Conservation (phyloP, 2,113 vertebrate genomes). For the Pionites leucogaster region DNA sequence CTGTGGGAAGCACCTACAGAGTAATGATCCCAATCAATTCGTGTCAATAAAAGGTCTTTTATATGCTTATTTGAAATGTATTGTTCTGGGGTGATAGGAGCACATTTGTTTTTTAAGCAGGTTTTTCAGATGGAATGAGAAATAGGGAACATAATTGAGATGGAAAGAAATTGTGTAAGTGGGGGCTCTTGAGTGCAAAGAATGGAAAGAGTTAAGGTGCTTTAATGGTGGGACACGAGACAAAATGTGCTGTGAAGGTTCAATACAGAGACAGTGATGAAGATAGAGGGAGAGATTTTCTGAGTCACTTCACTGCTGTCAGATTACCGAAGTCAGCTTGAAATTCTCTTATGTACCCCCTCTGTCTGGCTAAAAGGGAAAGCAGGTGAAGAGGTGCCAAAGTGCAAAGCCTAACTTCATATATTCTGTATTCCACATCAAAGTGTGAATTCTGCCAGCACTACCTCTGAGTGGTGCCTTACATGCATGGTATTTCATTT, state of each 20-base stretch:
- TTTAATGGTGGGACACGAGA: accelerated
- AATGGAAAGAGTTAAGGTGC: neutral
- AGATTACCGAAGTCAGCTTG: neutral
- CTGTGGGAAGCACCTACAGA: conserved; percentile 12
- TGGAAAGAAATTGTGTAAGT: neutral
- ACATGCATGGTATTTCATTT: accelerated
- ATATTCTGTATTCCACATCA: accelerated
- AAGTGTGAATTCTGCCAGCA: neutral
- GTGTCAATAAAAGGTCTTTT: conserved; percentile 24
- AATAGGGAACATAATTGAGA: neutral
- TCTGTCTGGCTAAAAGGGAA: neutral
- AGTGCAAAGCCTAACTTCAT: neutral
- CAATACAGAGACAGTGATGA: neutral
- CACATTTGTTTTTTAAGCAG: neutral
- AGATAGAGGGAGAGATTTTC: neutral
- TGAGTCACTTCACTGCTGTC: too few species aligned
- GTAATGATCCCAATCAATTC: conserved; percentile 53
- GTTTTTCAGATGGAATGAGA: neutral
- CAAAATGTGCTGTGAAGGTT: neutral
- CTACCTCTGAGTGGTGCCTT: too few species aligned
- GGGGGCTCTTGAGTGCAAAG: neutral
- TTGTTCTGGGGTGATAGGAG: conserved; percentile 19
- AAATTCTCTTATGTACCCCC: neutral
- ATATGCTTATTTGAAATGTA: conserved; percentile 18
- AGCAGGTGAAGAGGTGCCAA: neutral